phyloP scores from a whole-genome alignment of 2,113 vertebrate species.

The Kobus ellipsiprymnus region DNA sequence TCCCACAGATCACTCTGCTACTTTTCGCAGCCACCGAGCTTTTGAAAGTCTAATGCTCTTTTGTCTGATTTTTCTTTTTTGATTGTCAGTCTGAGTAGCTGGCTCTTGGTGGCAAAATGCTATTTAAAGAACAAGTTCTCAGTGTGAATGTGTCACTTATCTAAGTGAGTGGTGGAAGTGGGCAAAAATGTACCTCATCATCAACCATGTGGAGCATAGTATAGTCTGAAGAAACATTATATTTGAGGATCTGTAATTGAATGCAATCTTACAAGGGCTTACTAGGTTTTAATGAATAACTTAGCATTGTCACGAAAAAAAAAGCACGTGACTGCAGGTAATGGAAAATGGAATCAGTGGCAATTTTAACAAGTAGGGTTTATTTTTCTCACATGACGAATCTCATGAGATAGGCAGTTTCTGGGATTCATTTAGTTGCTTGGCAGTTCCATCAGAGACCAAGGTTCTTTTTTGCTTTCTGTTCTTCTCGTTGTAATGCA shows the following conservation, averaged over 20 bases:
- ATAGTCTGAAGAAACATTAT: not conserved
- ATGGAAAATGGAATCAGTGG: not conserved
- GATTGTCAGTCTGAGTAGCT: not conserved
- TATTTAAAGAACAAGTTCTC: not conserved
- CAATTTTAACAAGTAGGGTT: not conserved
- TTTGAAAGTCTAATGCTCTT: not conserved
- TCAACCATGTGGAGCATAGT: not conserved
- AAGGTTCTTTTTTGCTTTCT: not conserved
- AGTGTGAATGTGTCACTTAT: not conserved
- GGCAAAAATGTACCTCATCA: not conserved
- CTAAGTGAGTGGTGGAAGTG: not conserved
- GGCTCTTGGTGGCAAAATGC: not conserved
- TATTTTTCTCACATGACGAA: not conserved
- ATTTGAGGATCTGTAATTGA: not conserved
- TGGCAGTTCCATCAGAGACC: not conserved
- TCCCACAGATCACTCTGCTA: not conserved
- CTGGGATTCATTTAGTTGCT: not conserved
- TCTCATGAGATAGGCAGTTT: not conserved
- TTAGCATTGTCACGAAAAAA: not conserved
- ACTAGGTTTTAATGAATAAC: not conserved
- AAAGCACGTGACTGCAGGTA: not conserved
- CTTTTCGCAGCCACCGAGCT: not conserved
- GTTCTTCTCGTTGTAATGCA: not conserved
- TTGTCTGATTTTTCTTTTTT: not conserved
- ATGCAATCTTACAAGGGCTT: not conserved